Conservation (phyloP, 2,797 vertebrate genomes). For the Apogon talboti region DNA sequence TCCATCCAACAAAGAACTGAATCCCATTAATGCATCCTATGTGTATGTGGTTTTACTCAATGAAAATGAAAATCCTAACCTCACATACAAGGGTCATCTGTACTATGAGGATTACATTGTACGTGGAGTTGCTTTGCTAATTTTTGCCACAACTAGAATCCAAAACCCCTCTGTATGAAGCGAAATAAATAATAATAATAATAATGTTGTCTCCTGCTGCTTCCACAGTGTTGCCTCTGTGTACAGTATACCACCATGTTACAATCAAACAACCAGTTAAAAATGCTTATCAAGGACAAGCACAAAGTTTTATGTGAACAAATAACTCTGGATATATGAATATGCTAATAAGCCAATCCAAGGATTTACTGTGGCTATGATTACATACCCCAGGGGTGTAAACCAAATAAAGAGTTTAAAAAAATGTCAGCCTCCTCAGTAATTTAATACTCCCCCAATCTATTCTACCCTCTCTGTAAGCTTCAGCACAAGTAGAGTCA, state of each 20-base stretch:
- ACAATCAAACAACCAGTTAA: constrained; percentile 62
- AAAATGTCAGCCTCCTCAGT: constrained; percentile 67
- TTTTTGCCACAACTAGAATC: constrained; percentile 10
- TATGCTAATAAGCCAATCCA: constrained; percentile 73
- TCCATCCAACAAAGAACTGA: constrained; percentile 14
- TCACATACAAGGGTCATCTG: constrained; percentile 13
- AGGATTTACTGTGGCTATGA: constrained; percentile 71
- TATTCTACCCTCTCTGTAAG: constrained; percentile 68
- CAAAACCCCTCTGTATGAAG: constrained; percentile 6
- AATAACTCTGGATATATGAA: constrained; percentile 74
- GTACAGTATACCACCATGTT: constrained; percentile 35
- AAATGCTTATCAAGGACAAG: constrained; percentile 72
- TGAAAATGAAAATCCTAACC: constrained; percentile 4
- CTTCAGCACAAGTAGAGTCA: constrained; percentile 62
- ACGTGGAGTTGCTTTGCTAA: constrained; percentile 5
- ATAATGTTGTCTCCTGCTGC: not conserved
- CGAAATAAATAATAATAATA: not conserved
- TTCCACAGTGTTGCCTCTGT: constrained; percentile 8
- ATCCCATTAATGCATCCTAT: not conserved
- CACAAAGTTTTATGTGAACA: constrained; percentile 72
- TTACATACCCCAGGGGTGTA: constrained; percentile 75
- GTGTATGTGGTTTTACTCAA: constrained; percentile 1
- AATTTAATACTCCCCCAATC: constrained; percentile 74
- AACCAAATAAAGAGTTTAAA: constrained; percentile 73
- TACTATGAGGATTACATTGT: constrained; percentile 5